Percentiles rank a stretch among this genome's conserved stretches.
phyloP scores from a whole-genome alignment of 2,888 invertebrate species.

The Orchesellides sinensis region DNA sequence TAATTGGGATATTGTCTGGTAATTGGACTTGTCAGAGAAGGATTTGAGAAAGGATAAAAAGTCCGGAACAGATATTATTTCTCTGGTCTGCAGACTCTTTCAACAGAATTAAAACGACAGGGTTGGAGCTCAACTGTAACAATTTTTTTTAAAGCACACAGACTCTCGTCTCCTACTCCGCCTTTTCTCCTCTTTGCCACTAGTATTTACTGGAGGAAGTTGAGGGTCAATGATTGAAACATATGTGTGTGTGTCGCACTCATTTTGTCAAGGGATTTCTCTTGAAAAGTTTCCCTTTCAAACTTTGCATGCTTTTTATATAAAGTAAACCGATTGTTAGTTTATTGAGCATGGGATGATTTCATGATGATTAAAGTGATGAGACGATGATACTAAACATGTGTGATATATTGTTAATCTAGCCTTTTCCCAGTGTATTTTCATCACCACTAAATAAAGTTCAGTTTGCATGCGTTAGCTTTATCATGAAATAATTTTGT shows the following conservation, averaged over 20 bases:
- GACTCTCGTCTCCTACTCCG: not conserved
- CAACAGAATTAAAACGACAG: not conserved
- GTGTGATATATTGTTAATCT: not conserved
- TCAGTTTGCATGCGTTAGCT: not conserved
- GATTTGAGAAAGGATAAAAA: conserved; percentile 63
- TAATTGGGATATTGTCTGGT: conserved; percentile 66
- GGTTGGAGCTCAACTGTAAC: not conserved
- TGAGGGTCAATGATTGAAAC: not conserved
- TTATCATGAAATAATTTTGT: too few relatives aligned
- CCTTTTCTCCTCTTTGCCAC: not conserved
- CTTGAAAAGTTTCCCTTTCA: not conserved
- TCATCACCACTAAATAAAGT: not conserved
- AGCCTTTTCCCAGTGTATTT: conserved; percentile 10
- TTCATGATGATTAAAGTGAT: not conserved
- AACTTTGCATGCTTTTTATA: not conserved
- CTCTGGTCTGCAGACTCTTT: conserved; percentile 56
- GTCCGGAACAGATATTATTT: conserved; percentile 64
- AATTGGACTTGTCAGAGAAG: conserved; percentile 58
- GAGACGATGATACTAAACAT: not conserved
- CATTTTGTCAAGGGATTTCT: not conserved
- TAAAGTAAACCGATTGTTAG: not conserved
- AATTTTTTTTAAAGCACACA: not conserved
- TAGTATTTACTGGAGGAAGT: not conserved
- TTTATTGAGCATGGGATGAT: conserved; percentile 4
- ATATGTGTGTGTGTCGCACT: too few relatives aligned